These are phyloP conservation scores for Cichladusa arquata DNA, from an alignment of 2,113 vertebrate genomes.

Conservation along the genomic window DNA sequence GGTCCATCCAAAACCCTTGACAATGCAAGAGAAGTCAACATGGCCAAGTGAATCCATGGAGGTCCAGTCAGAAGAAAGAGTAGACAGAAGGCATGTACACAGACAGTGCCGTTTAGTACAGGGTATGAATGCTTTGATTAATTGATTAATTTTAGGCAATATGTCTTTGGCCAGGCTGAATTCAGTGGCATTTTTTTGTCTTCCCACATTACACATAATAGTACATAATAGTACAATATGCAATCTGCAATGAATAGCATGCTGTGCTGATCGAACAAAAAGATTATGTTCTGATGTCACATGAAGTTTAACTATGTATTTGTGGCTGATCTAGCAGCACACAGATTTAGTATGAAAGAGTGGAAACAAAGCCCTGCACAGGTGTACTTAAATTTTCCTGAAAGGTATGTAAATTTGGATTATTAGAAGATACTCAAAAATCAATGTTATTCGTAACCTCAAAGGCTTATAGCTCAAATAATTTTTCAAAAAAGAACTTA, in stretches of 20 bases:
- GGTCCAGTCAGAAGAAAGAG: not conserved
- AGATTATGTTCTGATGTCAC: not conserved
- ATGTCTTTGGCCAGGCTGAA: not conserved
- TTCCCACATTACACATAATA: not conserved
- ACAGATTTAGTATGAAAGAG: not conserved
- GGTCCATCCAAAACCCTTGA: not conserved
- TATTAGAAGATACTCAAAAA: not conserved
- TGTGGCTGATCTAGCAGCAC: not conserved
- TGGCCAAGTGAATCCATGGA: not conserved
- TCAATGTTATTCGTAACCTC: not conserved
- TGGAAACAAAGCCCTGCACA: not conserved
- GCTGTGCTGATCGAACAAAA: not conserved
- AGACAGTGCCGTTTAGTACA: not conserved
- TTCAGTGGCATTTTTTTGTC: not conserved
- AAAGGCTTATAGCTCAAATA: not conserved
- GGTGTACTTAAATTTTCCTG: not conserved
- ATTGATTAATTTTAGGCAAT: not conserved
- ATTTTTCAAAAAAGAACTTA: not conserved
- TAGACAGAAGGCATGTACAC: not conserved
- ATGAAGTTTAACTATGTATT: not conserved
- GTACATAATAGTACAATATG: not conserved
- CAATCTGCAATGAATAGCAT: not conserved
- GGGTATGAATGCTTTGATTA: fast-evolving
- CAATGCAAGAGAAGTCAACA: not conserved
- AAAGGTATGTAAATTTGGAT: not conserved